phyloP scores from a whole-genome alignment of 2,113 vertebrate genomes.

The Plestiodon gilberti region DNA sequence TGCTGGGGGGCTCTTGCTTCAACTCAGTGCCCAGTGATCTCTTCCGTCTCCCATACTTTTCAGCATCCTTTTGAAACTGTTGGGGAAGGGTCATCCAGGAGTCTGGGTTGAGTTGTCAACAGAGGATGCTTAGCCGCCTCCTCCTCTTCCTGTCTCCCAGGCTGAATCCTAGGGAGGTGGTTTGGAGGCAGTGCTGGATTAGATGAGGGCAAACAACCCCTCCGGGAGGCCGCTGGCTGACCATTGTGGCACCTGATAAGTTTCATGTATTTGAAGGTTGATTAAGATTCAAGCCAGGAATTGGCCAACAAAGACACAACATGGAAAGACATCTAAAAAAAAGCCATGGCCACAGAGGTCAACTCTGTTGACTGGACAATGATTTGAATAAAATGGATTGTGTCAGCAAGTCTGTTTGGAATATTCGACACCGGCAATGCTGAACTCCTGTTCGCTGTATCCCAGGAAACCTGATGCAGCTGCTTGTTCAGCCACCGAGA shows the following conservation, averaged over 20 bases:
- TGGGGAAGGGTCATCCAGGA: too few species aligned
- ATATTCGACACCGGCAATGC: not conserved
- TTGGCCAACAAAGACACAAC: not conserved
- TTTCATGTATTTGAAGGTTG: not conserved
- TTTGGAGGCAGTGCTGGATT: too few species aligned
- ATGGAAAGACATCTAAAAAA: not conserved
- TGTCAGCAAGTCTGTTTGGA: constrained; percentile 9
- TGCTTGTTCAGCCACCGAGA: constrained; percentile 31
- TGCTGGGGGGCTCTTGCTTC: too few species aligned
- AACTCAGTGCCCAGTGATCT: too few species aligned
- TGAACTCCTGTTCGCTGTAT: constrained; percentile 17
- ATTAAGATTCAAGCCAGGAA: too few species aligned
- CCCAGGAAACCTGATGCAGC: constrained; percentile 58
- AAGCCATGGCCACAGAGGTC: not conserved
- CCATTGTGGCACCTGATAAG: not conserved
- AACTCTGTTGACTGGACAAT: constrained; percentile 4
- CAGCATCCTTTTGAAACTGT: too few species aligned
- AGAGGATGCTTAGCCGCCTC: too few species aligned
- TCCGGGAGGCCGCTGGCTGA: not conserved
- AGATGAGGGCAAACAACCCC: not conserved
- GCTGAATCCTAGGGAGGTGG: too few species aligned
- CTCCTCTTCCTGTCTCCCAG: too few species aligned
- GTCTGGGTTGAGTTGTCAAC: too few species aligned
- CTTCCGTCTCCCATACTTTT: too few species aligned
- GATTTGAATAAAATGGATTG: constrained; percentile 8